Evolutionary conservation across 2,797 vertebrate species (phyloP), one percentile per base, ranked within the genome.

Genomic region (Sebastes ruberrimus): DNA sequence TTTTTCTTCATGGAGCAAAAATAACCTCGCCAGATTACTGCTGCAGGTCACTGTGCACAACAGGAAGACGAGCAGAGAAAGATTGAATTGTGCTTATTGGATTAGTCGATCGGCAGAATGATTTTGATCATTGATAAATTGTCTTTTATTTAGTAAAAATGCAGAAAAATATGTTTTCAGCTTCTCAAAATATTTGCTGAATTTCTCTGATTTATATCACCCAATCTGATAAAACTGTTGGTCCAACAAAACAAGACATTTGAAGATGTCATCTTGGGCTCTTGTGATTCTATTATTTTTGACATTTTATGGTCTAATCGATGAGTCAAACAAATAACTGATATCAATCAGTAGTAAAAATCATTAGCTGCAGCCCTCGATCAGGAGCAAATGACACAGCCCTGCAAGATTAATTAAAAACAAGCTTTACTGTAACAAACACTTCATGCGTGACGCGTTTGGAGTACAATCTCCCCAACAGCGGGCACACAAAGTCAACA

Each of bases 401-500:
- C 2, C 8, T 10, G 49, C 5, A 3, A 35, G 49, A 66, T 80
- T 28, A 32, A 85, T 76, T 74, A 75, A 76, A 85, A 75, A 53
- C 4, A 9, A 60, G 32, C 74, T 57, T 63, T 22, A 27, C 70
- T 38, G 56, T 81, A 77, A 30, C 38, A 32, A 27, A 14, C 68
- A 57, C 57, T 38, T 32, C 14, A 30, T 7, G 68, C 20, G 2
- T 80, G 74, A 81, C 20, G 27, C 49, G 57, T 73, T 60, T 2
- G 22, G 33, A 52, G 64, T 38, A 7, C 71, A 35, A 22, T 80
- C 35, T 16, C 7, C 22, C 6, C 35, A 38, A 7, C 67, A 74
- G 60, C 13, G 1, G 30, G 32, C 38, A 33, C 67, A 76, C 66
- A 66, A 74, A 76, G 82, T 83, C 77, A 81, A 84, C 85, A 85